phyloP scores from a whole-genome alignment of 2,797 vertebrate species.

The Potorous gilbertii region DNA sequence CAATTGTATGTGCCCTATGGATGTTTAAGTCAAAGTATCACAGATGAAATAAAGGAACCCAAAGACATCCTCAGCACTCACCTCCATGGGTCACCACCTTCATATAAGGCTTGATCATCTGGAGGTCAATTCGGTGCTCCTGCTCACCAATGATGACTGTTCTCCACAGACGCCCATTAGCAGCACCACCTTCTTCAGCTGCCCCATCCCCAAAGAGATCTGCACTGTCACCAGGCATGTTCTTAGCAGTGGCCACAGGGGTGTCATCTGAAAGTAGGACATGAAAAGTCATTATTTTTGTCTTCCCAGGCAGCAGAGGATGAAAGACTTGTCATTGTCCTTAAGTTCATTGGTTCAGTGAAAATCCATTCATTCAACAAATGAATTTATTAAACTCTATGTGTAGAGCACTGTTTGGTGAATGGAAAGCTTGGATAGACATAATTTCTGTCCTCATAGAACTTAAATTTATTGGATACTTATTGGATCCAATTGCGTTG shows the following conservation, averaged over 20 bases:
- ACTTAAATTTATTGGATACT: background rate
- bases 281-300: background rate
- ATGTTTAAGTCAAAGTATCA: background rate
- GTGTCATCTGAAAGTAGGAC: slow-evolving; percentile 90
- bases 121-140: slow-evolving; percentile 97
- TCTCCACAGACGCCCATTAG: slow-evolving; percentile 94
- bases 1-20: background rate
- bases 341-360: background rate
- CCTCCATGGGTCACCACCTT: slow-evolving; percentile 97
- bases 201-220: slow-evolving; percentile 88
- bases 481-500: background rate
- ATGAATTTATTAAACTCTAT: background rate
- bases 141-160: slow-evolving; percentile 97
- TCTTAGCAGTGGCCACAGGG: slow-evolving; percentile 94
- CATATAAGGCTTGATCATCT: slow-evolving; percentile 97
- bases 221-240: slow-evolving; percentile 88
- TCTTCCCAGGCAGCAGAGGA: background rate
- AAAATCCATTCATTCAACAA: background rate
- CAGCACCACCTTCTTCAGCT: slow-evolving; percentile 82
- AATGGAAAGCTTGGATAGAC: background rate
- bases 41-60: background rate
- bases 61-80: slow-evolving; percentile 70
- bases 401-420: background rate
- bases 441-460: background rate
- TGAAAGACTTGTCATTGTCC: background rate